These are phyloP conservation scores for Melierax canorus DNA, from an alignment of 2,113 vertebrate species.

Conservation along the genomic window DNA sequence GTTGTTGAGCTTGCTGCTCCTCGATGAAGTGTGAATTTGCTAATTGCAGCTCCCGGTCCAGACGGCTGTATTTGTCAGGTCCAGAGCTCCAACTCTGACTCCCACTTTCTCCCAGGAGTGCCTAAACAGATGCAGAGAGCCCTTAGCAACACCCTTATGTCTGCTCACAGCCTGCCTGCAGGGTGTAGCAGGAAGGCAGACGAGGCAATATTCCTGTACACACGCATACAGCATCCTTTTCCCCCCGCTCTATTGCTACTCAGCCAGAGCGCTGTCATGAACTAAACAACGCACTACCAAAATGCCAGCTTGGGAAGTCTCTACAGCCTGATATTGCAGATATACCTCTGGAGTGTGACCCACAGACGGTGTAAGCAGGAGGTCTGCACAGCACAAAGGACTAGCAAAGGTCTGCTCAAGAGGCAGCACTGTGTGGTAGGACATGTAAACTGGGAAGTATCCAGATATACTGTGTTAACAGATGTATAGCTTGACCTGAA, in stretches of 20 bases:
- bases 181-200: neutral
- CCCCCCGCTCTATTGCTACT: neutral
- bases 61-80: slow-evolving; percentile 79
- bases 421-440: neutral
- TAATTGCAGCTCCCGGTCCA: slow-evolving; percentile 84
- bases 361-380: fast-evolving
- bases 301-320: neutral
- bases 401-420: neutral
- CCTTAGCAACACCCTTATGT: neutral
- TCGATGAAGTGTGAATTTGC: slow-evolving; percentile 94
- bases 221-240: neutral
- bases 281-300: neutral
- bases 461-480: neutral
- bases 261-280: neutral
- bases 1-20: slow-evolving; percentile 92
- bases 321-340: neutral
- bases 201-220: neutral
- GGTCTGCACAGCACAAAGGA: neutral
- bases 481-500: neutral
- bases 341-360: fast-evolving
- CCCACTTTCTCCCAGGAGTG: slow-evolving; percentile 79
- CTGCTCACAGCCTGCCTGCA: neutral
- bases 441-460: neutral
- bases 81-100: slow-evolving; percentile 82
- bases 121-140: slow-evolving; percentile 64